Base-by-base conservation (phyloP, 1,140 invertebrate genomes). In the Tenebrio molitor region DNA sequence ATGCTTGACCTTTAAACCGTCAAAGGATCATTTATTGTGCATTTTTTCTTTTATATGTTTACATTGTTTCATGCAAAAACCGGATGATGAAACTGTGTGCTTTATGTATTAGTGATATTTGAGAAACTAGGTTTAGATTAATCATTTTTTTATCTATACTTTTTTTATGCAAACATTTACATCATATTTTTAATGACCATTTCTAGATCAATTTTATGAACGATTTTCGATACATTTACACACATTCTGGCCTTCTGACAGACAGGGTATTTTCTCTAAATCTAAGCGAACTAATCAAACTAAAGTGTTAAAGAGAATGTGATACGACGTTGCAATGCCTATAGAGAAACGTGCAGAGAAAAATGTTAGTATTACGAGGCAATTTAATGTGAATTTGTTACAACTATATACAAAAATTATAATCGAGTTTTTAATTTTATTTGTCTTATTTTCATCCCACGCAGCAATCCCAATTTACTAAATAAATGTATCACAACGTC, bases 1-100 rank as follows among this genome's bases (percentile, higher is more conserved):
- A 78, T 81, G 74, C 76, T 81, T 42, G 79, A 81, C 71, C 78
- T 81, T 39, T 81, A 79, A 74, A 53, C 42, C 63, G 21, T 39
- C 50, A 73, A 66, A 74, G 44, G 41, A 70, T 34, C 17, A 19
- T 36, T 69, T 72, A 44, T 73, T 64, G 21, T 21, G 12, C 12
- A 12, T 66, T 29, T 50, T 34, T 44, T 44, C 69, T 42, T 34
- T 62, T 62, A 73, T 42, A 73, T 23, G 41, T 44, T 66, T 39
- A 12, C 5, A 39, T 12, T 46, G 67, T 66, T 76, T 74, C 69
- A 77, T 76, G 34, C 36, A 7, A 29, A 29, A 66, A 68, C 71
- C 53, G 23, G 21, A 74, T 66, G n/a, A 67, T 14, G n/a, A 58
- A 58, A 58, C 50, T 29, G 46, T 53, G 50, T 58, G 50, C 50